Conservation (phyloP, 2,113 vertebrate species). For the Sigmodon hispidus region DNA sequence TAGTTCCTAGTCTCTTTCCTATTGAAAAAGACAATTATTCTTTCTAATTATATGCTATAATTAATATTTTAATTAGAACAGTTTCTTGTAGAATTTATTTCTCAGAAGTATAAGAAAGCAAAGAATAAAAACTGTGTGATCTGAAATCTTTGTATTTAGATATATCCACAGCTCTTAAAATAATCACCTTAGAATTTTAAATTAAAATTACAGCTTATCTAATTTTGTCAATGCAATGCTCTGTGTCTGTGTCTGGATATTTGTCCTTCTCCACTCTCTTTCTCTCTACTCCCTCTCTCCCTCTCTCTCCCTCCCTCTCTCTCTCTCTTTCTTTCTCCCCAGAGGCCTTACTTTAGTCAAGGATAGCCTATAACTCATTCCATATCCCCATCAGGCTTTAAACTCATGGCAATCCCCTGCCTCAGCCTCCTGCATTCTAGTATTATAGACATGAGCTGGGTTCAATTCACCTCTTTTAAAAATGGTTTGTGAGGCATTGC, state of each 20-base stretch:
- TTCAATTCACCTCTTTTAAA: background rate
- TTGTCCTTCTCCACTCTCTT: too few species aligned
- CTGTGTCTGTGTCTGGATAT: background rate
- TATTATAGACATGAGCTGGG: background rate
- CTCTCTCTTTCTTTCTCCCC: background rate
- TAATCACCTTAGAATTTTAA: background rate
- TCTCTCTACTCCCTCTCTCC: too few species aligned
- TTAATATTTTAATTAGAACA: constrained; percentile 38
- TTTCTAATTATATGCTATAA: constrained; percentile 23
- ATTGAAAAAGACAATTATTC: background rate
- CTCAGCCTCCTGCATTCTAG: background rate
- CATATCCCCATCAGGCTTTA: background rate
- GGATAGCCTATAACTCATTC: background rate
- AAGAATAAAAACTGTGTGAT: background rate
- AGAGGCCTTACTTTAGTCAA: background rate
- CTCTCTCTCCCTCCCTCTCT: background rate
- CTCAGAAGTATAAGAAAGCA: background rate
- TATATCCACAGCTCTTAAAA: background rate
- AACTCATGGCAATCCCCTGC: background rate
- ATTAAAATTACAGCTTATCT: background rate
- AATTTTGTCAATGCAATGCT: background rate
- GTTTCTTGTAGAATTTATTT: background rate
- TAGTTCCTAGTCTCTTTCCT: background rate
- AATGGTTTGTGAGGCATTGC: background rate
- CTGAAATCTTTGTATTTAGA: constrained; percentile 19